These are phyloP conservation scores for Clostera curtula DNA, from an alignment of 2,888 invertebrate genomes.

Conservation along the genomic window DNA sequence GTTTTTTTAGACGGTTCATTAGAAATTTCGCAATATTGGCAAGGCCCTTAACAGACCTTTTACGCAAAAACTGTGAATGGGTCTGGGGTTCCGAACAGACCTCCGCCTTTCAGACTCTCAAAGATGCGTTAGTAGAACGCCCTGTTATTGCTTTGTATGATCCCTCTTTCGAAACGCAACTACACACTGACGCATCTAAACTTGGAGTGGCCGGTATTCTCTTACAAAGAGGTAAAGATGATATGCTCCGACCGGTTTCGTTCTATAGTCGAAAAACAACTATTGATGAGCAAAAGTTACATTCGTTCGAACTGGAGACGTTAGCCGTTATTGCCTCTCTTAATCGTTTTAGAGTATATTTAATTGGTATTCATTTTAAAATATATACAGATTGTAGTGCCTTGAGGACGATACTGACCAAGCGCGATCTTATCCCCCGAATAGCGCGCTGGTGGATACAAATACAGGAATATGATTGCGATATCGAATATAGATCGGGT, in stretches of 20 bases:
- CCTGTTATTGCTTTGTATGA: neutral
- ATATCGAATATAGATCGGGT: conserved; percentile 23
- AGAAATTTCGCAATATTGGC: neutral
- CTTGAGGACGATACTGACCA: neutral
- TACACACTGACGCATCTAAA: no score
- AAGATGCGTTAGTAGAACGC: neutral
- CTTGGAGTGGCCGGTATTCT: neutral
- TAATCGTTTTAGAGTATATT: neutral
- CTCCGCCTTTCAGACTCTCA: neutral
- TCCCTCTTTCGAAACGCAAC: neutral
- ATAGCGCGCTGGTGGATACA: conserved; percentile 29
- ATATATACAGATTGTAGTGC: neutral
- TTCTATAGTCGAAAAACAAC: neutral
- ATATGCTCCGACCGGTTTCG: neutral
- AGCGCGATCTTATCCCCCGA: conserved; percentile 6
- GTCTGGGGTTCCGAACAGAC: neutral
- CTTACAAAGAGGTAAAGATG: neutral
- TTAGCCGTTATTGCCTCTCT: neutral
- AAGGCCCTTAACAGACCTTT: neutral
- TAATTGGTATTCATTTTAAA: neutral
- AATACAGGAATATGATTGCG: conserved; percentile 24
- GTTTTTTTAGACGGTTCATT: neutral
- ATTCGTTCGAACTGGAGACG: neutral
- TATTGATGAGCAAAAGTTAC: neutral
- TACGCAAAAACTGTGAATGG: neutral